Base-by-base conservation (phyloP, 2,797 vertebrate species). In the Gallirallus australis region DNA sequence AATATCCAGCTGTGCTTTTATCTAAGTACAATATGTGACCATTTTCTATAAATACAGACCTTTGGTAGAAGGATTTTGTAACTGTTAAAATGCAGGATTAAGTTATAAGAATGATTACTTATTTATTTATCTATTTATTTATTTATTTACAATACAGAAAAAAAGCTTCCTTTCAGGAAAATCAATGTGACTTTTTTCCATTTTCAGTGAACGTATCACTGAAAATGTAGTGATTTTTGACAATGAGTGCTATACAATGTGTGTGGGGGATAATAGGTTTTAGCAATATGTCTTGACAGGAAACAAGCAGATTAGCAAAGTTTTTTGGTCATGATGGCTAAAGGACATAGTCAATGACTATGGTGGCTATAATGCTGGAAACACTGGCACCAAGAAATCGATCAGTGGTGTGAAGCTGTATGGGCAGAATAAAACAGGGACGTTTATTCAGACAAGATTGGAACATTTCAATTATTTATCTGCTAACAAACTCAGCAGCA, bases 381-480 rank as follows among this genome's bases (percentile, higher is more conserved):
- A 85, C 20, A 9, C 7, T 56, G 65, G 35, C 40, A 88, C 35
- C 31, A 52, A 70, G 8, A 81, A 82, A 59, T 78, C 80, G 88
- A 33, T 87, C 11, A 66, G 4, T 8, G 3, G 11, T 76, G 30
- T 71, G 27, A n/a, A 96, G 45, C 16, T 89, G 33, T 25, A 76
- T 63, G 61, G 56, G 69, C 73, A 53, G n/a, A 72, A 66, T 47
- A 83, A 83, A 86, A 79, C 9, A 84, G 30, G 64, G 63, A 47
- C 42, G 50, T 60, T 47, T 75, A 86, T 88, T 88, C 78, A 71
- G 82, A 57, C 52, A 30, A 83, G 25, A 77, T 31, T 75, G 65
- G 70, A 95, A 73, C 39, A 66, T 64, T 97, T 92, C 54, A 92
- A 92, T 96, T 69, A 82, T 93, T 93, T 94, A 91, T 88, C 75